Base-by-base conservation (phyloP, 2,888 invertebrate species). In the Kuschelorhynchus macadamiae region DNA sequence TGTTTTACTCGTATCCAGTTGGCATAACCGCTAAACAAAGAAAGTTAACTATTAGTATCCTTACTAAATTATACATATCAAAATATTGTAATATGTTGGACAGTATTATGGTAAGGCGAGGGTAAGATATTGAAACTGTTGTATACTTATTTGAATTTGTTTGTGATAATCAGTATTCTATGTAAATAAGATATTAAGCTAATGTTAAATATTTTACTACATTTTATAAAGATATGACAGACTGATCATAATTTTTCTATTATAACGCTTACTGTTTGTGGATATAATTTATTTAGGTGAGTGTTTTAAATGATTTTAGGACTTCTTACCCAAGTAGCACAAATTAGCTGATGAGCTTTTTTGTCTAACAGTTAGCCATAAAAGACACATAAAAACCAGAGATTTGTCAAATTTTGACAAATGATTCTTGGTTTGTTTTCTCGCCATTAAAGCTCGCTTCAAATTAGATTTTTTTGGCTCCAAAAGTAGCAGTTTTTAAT, bases 211-310 rank as follows among this genome's bases (percentile, higher is more conserved):
- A 78, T 77, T 78, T 77, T 78, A 77, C 75, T 77, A 77, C 75
- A 69, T 71, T 75, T 77, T 74, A 76, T 75, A 77, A 73, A 72
- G 70, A 74, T 73, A 73, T 76, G 73, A 80, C 79, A 80, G 82
- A 82, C 82, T 82, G 82, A 82, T 76, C 77, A 78, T 81, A 80
- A 80, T 80, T 80, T 77, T 73, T 63, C 71, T 63, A 47, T 66
- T 59, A 41, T 52, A 52, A 53, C 25, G 68, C 65, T 69, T 55
- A 47, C 59, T 60, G 11, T 52, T 25, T 46, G 30, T 30, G 67
- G 63, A 66, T 30, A 25, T 30, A 67, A 76, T 75, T 76, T 77
- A 64, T 80, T 80, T 70, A 80, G 81, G 68, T 68, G 57, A 68
- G 68, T 50, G 42, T n/a, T n/a, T 17, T 42, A n/a, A 12, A 50